phyloP scores from a whole-genome alignment of 2,888 invertebrate genomes.

The Troides aeacus region DNA sequence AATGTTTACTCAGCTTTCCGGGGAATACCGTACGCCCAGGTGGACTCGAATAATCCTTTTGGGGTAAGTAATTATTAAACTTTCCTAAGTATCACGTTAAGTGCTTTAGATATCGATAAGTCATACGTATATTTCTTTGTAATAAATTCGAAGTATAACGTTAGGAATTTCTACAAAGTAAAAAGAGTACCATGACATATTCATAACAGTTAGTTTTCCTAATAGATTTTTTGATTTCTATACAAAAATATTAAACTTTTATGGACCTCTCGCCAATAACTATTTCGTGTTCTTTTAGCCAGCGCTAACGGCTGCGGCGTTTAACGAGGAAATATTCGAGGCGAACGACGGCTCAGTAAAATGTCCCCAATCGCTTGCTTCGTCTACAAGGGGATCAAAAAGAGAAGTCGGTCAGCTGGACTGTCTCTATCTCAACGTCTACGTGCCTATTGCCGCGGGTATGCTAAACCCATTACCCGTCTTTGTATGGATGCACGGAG shows the following conservation, averaged over 20 bases:
- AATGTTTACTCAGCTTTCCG: constrained; percentile 66
- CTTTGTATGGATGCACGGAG: constrained; percentile 70
- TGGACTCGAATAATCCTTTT: constrained; percentile 63
- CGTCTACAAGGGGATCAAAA: constrained; percentile 31
- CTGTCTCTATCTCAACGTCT: constrained; percentile 84
- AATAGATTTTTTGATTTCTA: no score
- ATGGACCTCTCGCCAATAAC: neutral
- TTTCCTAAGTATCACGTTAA: no score
- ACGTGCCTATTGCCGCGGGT: constrained; percentile 60
- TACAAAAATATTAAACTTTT: no score
- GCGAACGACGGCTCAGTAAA: constrained; percentile 57
- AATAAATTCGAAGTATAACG: no score
- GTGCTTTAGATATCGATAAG: no score
- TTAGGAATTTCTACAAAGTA: no score
- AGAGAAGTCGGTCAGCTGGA: constrained; percentile 64
- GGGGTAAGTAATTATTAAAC: constrained; percentile 56
- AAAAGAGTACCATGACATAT: no score
- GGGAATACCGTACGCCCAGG: constrained; percentile 68
- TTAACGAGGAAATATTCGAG: constrained; percentile 56
- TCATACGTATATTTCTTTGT: no score
- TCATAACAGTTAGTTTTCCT: no score
- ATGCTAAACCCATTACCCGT: constrained; percentile 62
- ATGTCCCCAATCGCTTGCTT: constrained; percentile 56
- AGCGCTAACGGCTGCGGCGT: constrained; percentile 47
- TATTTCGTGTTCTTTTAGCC: constrained; percentile 46